These are phyloP conservation scores for Leptocoma aspasia DNA, from an alignment of 2,113 vertebrate species.

Conservation along the genomic window DNA sequence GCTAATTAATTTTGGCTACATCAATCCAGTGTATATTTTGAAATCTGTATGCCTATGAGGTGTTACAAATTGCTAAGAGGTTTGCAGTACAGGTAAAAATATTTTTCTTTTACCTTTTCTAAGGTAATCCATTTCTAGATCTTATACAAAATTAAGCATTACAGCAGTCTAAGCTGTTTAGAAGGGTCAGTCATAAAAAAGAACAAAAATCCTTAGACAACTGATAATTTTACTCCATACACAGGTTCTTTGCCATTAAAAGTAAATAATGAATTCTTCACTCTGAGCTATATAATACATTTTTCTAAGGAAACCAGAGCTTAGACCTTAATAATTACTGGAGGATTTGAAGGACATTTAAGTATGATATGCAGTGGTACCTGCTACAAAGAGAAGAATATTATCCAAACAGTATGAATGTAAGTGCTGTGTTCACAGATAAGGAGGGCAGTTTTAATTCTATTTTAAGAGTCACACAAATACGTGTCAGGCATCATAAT, in stretches of 20 bases:
- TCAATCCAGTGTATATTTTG: background rate
- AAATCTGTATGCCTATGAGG: background rate
- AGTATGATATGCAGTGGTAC: background rate
- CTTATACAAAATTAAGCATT: background rate
- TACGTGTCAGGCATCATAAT: slow-evolving; percentile 44
- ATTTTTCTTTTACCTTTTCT: background rate
- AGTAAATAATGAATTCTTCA: background rate
- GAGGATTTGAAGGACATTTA: slow-evolving; percentile 45
- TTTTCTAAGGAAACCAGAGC: background rate
- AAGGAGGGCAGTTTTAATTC: slow-evolving; percentile 56
- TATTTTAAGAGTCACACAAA: slow-evolving; percentile 26
- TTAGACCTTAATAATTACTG: slow-evolving; percentile 44
- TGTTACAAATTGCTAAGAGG: background rate
- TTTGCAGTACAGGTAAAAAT: background rate
- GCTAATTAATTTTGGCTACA: background rate
- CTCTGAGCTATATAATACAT: background rate
- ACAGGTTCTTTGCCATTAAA: background rate
- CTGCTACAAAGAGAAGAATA: slow-evolving; percentile 27
- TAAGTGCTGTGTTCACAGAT: slow-evolving; percentile 50
- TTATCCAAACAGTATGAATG: slow-evolving; percentile 36
- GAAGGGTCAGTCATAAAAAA: background rate
- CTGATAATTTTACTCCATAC: background rate
- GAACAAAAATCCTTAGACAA: background rate
- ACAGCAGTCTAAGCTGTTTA: background rate
- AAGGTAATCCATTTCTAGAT: background rate